These are phyloP conservation scores for Nematopogon swammerdamellus DNA, from an alignment of 2,888 invertebrate species.

Conservation along the genomic window DNA sequence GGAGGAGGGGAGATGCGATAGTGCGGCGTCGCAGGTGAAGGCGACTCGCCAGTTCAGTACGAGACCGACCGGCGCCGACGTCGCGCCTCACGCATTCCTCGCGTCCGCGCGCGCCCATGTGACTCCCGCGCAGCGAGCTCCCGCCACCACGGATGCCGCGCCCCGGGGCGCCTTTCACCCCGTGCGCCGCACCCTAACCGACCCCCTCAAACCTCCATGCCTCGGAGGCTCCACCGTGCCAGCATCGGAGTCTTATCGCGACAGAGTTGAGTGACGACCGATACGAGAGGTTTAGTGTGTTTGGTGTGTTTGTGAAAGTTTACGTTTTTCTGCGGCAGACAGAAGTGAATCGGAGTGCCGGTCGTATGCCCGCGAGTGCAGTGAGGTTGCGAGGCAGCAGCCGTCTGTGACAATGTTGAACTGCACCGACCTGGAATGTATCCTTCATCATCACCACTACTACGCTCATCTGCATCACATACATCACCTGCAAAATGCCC, in stretches of 20 bases:
- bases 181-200: no score
- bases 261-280: slow-evolving; percentile 13
- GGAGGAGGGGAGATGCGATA: slow-evolving; percentile 1
- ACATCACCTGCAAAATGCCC: slow-evolving; percentile 64
- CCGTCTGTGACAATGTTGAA: slow-evolving; percentile 63
- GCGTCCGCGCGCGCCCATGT: slow-evolving; percentile 16
- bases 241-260: no score
- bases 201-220: no score
- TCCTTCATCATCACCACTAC: slow-evolving; percentile 71
- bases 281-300: slow-evolving; percentile 46
- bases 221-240: no score
- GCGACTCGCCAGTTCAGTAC: slow-evolving; percentile 20
- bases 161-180: neutral
- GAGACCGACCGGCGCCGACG: slow-evolving; percentile 39
- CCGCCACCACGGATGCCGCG: neutral
- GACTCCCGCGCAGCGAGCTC: slow-evolving; percentile 20
- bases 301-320: slow-evolving; percentile 55
- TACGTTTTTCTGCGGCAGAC: no score
- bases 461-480: slow-evolving; percentile 71
- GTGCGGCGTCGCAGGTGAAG: neutral
- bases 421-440: slow-evolving; percentile 75
- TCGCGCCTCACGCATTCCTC: slow-evolving; percentile 11
- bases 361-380: slow-evolving; percentile 9
- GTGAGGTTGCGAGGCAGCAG: slow-evolving; percentile 29
- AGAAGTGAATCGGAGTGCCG: slow-evolving; percentile 38